Percentiles rank a stretch among this genome's conserved stretches.
These are phyloP conservation scores for Drosophila bocki DNA, from an alignment of 1,140 invertebrate genomes.

Conservation along the genomic window DNA sequence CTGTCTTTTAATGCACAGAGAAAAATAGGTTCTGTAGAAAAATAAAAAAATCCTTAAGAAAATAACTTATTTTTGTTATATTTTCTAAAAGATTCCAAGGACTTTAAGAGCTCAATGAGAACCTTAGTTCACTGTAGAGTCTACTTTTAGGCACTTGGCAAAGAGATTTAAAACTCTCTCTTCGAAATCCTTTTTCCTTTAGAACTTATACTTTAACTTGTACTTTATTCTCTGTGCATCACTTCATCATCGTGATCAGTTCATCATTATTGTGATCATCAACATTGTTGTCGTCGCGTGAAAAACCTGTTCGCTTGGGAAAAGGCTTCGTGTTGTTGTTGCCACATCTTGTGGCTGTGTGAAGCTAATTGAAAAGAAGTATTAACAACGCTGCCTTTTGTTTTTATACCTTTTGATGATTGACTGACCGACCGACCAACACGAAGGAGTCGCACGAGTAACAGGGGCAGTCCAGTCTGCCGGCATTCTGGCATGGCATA, in stretches of 20 bases:
- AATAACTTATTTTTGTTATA: neutral
- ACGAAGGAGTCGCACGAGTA: conserved; percentile 27
- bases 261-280: conserved; percentile 41
- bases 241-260: conserved; percentile 34
- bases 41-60: neutral
- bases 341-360: conserved; percentile 28
- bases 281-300: conserved; percentile 63
- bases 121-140: neutral
- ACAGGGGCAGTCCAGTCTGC: conserved; percentile 61
- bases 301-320: conserved; percentile 77
- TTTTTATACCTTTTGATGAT: conserved; percentile 76
- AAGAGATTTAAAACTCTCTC: neutral
- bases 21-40: neutral
- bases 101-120: too few species aligned
- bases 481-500: conserved; percentile 67
- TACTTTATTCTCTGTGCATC: conserved; percentile 8
- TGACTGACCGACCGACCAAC: conserved; percentile 60
- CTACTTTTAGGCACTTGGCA: neutral
- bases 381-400: conserved; percentile 78
- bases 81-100: neutral
- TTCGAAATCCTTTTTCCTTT: neutral
- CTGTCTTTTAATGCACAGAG: conserved; percentile 33
- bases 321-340: conserved; percentile 64
- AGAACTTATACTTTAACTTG: too few species aligned
- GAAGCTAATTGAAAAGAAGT: conserved; percentile 80